phyloP scores from a whole-genome alignment of 2,888 invertebrate species.

The Ditylenchus weischeri region DNA sequence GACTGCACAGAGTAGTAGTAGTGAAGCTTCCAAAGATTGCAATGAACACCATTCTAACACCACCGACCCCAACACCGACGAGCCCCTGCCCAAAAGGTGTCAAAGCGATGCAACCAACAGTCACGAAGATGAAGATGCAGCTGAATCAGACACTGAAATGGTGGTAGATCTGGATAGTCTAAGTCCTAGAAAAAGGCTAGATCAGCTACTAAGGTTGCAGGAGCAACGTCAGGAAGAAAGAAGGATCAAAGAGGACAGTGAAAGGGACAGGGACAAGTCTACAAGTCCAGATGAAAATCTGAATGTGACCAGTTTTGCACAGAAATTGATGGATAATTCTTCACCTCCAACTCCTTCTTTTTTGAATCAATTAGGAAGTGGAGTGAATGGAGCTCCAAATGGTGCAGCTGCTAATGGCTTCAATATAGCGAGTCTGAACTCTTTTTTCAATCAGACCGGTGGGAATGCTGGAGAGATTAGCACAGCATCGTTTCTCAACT shows the following conservation, averaged over 20 bases:
- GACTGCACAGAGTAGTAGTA: conserved; percentile 11
- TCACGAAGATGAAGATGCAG: conserved; percentile 64
- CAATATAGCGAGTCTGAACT: neutral
- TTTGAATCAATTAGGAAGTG: neutral
- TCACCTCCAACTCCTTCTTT: neutral
- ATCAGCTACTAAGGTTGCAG: conserved; percentile 29
- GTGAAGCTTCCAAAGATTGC: conserved; percentile 22
- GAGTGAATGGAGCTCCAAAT: conserved; percentile 4
- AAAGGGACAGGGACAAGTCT: conserved; percentile 26
- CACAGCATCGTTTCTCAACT: neutral
- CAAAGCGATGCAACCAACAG: neutral
- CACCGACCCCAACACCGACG: conserved; percentile 15
- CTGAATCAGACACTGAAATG: conserved; percentile 73
- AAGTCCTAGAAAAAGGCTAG: conserved; percentile 19
- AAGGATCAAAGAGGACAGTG: neutral
- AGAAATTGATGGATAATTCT: conserved; percentile 17
- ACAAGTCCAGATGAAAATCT: conserved; percentile 30
- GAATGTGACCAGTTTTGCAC: conserved; percentile 23
- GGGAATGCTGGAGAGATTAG: neutral
- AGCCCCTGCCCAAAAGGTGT: neutral
- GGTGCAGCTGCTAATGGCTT: conserved; percentile 10
- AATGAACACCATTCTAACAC: conserved; percentile 11
- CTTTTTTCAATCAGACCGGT: neutral
- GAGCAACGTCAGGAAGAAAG: conserved; percentile 13
- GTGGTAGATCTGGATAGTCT: neutral